Conservation (phyloP, 2,888 invertebrate genomes). For the Rhingia rostrata region DNA sequence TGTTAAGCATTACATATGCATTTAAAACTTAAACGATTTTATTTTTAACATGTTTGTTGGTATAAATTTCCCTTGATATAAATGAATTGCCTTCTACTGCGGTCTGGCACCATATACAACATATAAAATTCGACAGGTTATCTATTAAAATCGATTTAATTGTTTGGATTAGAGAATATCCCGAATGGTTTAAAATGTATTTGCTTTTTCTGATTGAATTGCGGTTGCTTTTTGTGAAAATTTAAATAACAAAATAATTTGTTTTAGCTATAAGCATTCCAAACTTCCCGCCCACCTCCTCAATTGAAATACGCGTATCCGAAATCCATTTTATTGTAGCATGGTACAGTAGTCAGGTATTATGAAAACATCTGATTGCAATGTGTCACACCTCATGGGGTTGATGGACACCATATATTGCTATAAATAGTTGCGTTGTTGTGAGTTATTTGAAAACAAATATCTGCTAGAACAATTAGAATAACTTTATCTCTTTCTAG, state of each 20-base stretch:
- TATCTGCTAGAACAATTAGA: too few relatives aligned
- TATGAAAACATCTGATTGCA: neutral
- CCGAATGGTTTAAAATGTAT: slow-evolving; percentile 65
- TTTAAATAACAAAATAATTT: slow-evolving; percentile 32
- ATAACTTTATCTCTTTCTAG: too few relatives aligned
- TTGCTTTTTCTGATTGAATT: slow-evolving; percentile 68
- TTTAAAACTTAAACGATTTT: too few relatives aligned
- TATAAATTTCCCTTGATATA: too few relatives aligned
- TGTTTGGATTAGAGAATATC: slow-evolving; percentile 67
- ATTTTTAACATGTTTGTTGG: too few relatives aligned
- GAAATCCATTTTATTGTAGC: neutral
- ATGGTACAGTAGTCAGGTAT: slow-evolving; percentile 11
- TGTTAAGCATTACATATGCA: too few relatives aligned
- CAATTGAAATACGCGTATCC: slow-evolving; percentile 27
- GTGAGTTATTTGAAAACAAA: too few relatives aligned
- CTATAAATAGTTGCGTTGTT: too few relatives aligned
- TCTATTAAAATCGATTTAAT: slow-evolving; percentile 45
- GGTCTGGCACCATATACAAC: neutral
- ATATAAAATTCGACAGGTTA: slow-evolving; percentile 32
- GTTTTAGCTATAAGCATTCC: slow-evolving; percentile 35
- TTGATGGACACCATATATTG: too few relatives aligned
- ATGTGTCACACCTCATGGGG: too few relatives aligned
- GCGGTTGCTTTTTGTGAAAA: slow-evolving; percentile 25
- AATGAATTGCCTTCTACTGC: too few relatives aligned
- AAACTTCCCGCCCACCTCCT: slow-evolving; percentile 1